These are phyloP conservation scores for Camarhynchus parvulus DNA, from an alignment of 2,113 vertebrate genomes.

Conservation along the genomic window DNA sequence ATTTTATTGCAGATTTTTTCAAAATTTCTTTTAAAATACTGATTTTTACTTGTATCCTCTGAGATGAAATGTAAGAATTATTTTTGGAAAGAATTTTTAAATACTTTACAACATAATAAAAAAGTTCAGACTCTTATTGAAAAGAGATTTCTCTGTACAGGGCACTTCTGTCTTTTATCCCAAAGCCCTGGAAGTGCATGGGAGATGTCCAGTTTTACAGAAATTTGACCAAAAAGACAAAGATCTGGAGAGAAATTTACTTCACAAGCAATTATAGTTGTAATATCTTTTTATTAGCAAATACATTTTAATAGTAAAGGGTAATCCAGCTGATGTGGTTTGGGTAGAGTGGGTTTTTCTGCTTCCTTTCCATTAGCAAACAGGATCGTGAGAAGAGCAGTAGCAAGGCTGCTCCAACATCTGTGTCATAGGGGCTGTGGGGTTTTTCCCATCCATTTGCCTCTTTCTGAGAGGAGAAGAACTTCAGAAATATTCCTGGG, in stretches of 20 bases:
- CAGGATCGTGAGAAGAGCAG: not conserved
- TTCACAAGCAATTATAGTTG: not conserved
- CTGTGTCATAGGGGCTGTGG: not conserved
- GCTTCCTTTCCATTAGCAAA: not conserved
- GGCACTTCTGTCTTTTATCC: not conserved
- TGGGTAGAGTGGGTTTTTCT: not conserved
- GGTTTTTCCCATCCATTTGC: not conserved
- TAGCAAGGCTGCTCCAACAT: not conserved
- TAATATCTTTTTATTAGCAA: not conserved
- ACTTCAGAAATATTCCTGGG: not conserved
- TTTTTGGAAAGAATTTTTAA: conserved; percentile 19
- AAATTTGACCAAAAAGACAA: not conserved
- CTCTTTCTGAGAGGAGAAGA: not conserved
- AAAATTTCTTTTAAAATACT: not conserved
- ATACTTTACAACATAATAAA: not conserved
- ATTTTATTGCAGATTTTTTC: not conserved
- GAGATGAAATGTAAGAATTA: not conserved
- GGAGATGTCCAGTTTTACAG: not conserved
- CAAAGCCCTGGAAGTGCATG: not conserved
- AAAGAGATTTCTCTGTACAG: not conserved
- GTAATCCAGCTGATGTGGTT: not conserved
- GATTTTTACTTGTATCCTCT: not conserved
- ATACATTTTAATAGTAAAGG: not conserved
- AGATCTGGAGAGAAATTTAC: not conserved
- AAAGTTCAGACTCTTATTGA: not conserved